phyloP scores from a whole-genome alignment of 1,140 invertebrate species.

The Meloidogyne hapla region DNA sequence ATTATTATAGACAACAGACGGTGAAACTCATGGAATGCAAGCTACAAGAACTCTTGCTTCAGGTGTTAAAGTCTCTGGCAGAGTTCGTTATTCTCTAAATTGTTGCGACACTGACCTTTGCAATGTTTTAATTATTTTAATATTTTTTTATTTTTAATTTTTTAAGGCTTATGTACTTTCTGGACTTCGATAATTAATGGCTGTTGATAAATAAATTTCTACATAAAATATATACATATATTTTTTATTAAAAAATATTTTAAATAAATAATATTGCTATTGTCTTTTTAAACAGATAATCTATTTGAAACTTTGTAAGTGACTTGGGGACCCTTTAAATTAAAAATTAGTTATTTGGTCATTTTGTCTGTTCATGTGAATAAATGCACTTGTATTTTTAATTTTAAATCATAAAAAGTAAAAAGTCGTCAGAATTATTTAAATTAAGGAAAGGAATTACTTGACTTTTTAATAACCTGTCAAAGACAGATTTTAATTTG shows the following conservation, averaged over 20 bases:
- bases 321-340: too few relatives aligned
- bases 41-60: background rate
- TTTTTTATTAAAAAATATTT: too few relatives aligned
- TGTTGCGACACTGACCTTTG: background rate
- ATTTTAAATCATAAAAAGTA: too few relatives aligned
- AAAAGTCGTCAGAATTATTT: background rate
- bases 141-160: background rate
- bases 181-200: background rate
- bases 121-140: background rate
- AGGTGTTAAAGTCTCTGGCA: background rate
- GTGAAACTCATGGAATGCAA: background rate
- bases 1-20: background rate
- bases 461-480: background rate
- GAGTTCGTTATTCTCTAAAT: conserved; percentile 2
- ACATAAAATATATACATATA: too few relatives aligned
- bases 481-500: background rate
- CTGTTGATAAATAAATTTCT: too few relatives aligned
- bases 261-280: too few relatives aligned
- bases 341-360: too few relatives aligned
- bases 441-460: background rate
- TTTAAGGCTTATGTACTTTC: background rate
- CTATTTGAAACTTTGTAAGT: too few relatives aligned
- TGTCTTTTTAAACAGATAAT: too few relatives aligned
- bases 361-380: background rate
- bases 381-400: too few relatives aligned